A percentile compares a stretch with the other conserved stretches of the same genome.
phyloP scores from a whole-genome alignment of 2,797 vertebrate genomes.

The Tolypeutes matacus region DNA sequence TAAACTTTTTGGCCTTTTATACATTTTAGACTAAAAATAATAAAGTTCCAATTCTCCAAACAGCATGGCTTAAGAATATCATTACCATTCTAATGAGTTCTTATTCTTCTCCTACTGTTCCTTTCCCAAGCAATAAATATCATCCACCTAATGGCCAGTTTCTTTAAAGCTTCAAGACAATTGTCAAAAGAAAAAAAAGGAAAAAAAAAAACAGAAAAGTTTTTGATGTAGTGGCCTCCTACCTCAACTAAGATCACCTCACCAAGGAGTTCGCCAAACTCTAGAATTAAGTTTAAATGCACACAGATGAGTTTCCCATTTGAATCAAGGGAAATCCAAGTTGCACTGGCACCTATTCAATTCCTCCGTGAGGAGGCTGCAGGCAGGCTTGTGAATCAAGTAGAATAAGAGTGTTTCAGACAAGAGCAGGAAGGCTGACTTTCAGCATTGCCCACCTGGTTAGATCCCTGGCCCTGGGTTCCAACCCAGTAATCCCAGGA shows the following conservation, averaged over 20 bases:
- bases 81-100: conserved; percentile 53
- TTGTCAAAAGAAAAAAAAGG: neutral
- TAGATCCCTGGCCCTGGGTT: neutral
- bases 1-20: neutral
- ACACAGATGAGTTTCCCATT: conserved; percentile 44
- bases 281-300: conserved; percentile 29
- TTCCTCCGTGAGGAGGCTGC: neutral
- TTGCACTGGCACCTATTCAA: neutral
- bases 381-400: neutral
- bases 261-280: conserved; percentile 23
- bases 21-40: conserved; percentile 10
- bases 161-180: conserved; percentile 47
- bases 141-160: conserved; percentile 23
- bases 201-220: neutral
- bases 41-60: conserved; percentile 35
- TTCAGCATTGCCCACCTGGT: neutral
- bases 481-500: neutral
- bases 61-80: neutral
- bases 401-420: neutral
- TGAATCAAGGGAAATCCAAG: conserved; percentile 37
- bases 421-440: neutral
- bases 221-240: neutral
- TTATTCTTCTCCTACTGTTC: conserved; percentile 29
- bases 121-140: conserved; percentile 63
- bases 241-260: neutral